These are phyloP conservation scores for Congeria kusceri DNA, from an alignment of 2,888 invertebrate genomes.

Conservation along the genomic window DNA sequence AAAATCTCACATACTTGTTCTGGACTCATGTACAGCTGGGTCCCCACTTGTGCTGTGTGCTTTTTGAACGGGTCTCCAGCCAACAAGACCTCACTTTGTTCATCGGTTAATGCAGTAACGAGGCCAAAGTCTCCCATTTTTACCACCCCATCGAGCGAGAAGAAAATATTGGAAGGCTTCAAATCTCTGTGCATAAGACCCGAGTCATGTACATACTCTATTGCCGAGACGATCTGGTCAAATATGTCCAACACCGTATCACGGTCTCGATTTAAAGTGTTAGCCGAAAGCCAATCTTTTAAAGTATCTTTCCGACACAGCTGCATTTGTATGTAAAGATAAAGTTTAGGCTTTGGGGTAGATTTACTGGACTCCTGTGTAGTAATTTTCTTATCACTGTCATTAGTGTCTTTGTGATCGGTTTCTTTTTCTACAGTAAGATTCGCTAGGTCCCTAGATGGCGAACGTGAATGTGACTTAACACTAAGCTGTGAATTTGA, in stretches of 20 bases:
- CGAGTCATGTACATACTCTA: slow-evolving; percentile 96
- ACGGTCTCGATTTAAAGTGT: slow-evolving; percentile 79
- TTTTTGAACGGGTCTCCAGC: slow-evolving; percentile 58
- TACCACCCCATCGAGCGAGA: slow-evolving; percentile 94
- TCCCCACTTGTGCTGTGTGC: slow-evolving; percentile 90
- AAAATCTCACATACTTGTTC: slow-evolving; percentile 89
- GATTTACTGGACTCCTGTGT: background rate
- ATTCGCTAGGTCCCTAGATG: slow-evolving; percentile 35
- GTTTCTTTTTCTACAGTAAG: slow-evolving; percentile 45
- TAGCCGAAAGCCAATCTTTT: slow-evolving; percentile 92
- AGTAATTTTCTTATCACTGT: background rate
- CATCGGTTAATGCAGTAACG: slow-evolving; percentile 93
- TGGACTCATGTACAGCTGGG: slow-evolving; percentile 98
- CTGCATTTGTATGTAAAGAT: slow-evolving; percentile 99
- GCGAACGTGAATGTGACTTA: slow-evolving; percentile 36
- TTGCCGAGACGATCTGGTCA: slow-evolving; percentile 95
- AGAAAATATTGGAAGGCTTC: slow-evolving; percentile 97
- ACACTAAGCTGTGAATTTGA: background rate
- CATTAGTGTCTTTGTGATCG: slow-evolving; percentile 12
- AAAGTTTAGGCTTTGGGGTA: slow-evolving; percentile 86
- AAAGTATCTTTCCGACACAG: slow-evolving; percentile 95
- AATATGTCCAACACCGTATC: slow-evolving; percentile 81
- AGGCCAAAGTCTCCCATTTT: slow-evolving; percentile 99
- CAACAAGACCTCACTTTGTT: slow-evolving; percentile 58
- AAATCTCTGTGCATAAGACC: slow-evolving; percentile 98